These are phyloP conservation scores for Bos taurus DNA, from an alignment of 2,113 vertebrate species.

Conservation along the genomic window DNA sequence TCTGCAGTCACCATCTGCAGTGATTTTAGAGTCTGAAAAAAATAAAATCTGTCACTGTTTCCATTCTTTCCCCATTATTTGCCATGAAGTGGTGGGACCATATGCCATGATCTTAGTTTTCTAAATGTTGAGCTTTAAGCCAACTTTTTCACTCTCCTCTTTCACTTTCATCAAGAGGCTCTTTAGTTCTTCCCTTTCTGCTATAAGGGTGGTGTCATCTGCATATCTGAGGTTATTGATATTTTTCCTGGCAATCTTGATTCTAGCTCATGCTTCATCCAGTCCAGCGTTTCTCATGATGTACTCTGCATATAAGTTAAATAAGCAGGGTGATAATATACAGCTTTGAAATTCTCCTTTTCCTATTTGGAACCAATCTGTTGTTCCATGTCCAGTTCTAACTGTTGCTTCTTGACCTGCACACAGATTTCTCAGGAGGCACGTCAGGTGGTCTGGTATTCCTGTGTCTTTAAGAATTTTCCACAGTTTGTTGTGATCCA, in stretches of 20 bases:
- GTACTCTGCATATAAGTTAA: background rate
- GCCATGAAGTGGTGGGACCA: background rate
- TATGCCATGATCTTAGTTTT: background rate
- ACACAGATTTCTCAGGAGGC: background rate
- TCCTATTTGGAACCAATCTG: background rate
- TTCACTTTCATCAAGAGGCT: background rate
- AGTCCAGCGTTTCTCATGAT: background rate
- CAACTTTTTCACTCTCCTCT: background rate
- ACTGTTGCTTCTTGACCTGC: background rate
- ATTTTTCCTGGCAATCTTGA: background rate
- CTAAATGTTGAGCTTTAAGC: background rate
- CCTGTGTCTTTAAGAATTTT: background rate
- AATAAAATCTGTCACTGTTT: background rate
- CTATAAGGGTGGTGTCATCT: background rate
- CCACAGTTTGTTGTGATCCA: background rate
- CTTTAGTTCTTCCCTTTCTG: background rate
- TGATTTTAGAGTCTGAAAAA: background rate
- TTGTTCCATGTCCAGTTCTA: background rate
- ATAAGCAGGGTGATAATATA: background rate
- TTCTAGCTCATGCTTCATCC: background rate
- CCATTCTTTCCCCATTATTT: background rate
- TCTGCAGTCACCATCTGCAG: background rate
- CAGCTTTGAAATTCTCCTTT: background rate
- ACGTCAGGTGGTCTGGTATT: background rate
- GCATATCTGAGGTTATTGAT: background rate